Conservation (phyloP, 2,113 vertebrate genomes). For the Thamnophis sirtalis region DNA sequence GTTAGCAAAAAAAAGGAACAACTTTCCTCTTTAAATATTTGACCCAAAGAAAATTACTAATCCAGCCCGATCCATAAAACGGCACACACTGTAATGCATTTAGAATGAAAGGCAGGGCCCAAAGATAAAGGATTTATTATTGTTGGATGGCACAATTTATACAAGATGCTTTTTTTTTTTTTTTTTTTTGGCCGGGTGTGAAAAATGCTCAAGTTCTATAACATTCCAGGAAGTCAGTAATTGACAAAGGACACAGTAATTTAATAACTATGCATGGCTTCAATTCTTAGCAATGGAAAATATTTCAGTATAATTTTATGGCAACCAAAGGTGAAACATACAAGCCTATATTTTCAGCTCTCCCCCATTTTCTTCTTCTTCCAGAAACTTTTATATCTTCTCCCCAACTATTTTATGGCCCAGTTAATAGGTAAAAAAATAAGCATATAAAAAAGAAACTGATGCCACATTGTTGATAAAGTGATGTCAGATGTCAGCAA, state of each 20-base stretch:
- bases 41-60: conserved; percentile 2
- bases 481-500: background rate
- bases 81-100: background rate
- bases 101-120: conserved; percentile 18
- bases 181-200: background rate
- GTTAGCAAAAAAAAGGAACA: background rate
- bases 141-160: conserved; percentile 8
- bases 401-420: background rate
- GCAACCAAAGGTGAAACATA: background rate
- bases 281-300: conserved; percentile 19
- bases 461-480: background rate
- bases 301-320: background rate
- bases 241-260: conserved; percentile 20
- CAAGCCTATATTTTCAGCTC: background rate
- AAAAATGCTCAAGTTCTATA: conserved; percentile 30
- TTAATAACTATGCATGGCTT: conserved; percentile 29
- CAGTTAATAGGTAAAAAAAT: background rate
- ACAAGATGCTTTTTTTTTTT: conserved; percentile 13
- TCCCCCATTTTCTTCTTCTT: background rate
- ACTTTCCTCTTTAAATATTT: background rate
- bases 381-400: background rate
- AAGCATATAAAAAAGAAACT: background rate
- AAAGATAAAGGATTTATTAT: conserved; percentile 23
- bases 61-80: background rate
- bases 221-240: conserved; percentile 21